Evolutionary conservation across 1,140 invertebrate genomes (phyloP), one percentile per base, ranked within the genome.

Genomic region (Battus philenor): DNA sequence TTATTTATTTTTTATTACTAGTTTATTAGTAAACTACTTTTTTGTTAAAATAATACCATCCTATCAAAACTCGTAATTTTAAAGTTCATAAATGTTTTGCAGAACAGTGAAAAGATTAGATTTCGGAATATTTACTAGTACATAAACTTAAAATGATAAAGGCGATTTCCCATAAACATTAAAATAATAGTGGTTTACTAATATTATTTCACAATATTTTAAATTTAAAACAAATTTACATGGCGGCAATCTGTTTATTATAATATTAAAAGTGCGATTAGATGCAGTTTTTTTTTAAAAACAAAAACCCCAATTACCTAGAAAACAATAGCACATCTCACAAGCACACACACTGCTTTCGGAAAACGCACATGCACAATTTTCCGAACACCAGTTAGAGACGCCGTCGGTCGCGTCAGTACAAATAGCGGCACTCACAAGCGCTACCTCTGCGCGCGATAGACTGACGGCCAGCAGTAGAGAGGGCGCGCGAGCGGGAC

Each of bases 311-410:
- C 65, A 64, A 51, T 84, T 84, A 84, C 80, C 78, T 84, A 84
- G 70, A 82, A 80, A 84, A 84, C 76, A 84, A 84, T 77, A 73
- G 78, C 80, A 84, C 80, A 84, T 84, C 68, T 75, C 80, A 84
- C 77, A 76, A 82, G 58, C 71, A 82, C 80, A 84, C 69, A 82
- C 80, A 81, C 74, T 75, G 70, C 64, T 52, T 72, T 68, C 80
- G 80, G 80, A 80, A 84, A 84, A 81, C 77, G 80, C 80, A 84
- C 80, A 81, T 81, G 74, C 80, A 84, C 80, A 81, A 84, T 81
- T 84, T 84, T 81, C 77, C 80, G 77, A 81, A 73, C 72, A 74
- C 68, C 74, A 68, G 64, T 80, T 78, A 75, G 73, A 73, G 76
- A 70, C 68, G 77, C 73, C 69, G 77, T 79, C 77, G 80, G 74